Evolutionary conservation across 2,797 vertebrate genomes (phyloP).

Genomic region (Falco cherrug): DNA sequence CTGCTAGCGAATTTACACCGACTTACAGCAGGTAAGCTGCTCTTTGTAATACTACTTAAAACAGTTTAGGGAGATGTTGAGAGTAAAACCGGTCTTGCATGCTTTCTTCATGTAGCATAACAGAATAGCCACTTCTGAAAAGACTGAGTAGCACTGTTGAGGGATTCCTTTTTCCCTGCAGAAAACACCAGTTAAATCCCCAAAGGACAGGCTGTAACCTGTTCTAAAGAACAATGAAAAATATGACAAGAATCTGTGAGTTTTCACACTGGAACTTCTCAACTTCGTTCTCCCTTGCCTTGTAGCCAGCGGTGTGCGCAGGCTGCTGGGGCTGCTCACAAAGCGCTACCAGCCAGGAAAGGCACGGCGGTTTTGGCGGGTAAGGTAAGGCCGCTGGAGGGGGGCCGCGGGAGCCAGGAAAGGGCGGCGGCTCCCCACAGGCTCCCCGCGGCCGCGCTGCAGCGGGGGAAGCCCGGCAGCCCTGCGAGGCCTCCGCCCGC

Average conservation of each 20-base stretch:
- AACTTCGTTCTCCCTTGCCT: neutral
- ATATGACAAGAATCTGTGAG: neutral
- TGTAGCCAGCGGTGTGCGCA: rapidly evolving
- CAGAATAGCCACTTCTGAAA: neutral
- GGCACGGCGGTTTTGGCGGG: neutral
- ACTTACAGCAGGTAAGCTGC: neutral
- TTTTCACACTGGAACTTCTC: neutral
- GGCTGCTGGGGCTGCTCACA: neutral
- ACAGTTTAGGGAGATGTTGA: neutral
- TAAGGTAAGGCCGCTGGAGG: neutral
- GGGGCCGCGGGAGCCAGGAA: neutral
- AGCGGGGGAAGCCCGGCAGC: neutral
- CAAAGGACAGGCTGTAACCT: neutral
- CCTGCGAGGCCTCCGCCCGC: neutral
- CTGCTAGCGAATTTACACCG: neutral
- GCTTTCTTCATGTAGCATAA: neutral
- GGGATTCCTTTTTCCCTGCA: neutral
- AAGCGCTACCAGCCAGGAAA: rapidly evolving
- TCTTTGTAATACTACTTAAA: neutral
- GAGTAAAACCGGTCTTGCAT: neutral
- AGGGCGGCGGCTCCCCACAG: neutral
- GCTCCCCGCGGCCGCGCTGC: neutral
- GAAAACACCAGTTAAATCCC: neutral
- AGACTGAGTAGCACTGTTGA: neutral
- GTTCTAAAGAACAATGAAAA: neutral